phyloP scores from a whole-genome alignment of 2,113 vertebrate species.

The Leucopsar rothschildi region DNA sequence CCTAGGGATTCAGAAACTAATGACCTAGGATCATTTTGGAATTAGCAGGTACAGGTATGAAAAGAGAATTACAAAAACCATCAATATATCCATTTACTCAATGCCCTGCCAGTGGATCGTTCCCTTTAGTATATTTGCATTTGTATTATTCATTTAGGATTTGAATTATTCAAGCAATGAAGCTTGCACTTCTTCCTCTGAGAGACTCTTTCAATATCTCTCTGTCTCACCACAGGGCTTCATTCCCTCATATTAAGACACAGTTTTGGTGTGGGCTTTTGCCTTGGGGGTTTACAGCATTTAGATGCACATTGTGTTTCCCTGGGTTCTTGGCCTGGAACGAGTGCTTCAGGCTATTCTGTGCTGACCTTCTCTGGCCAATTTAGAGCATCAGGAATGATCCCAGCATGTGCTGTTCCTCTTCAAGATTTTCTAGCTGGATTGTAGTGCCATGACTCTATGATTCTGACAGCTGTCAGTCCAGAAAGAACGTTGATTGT shows the following conservation, averaged over 20 bases:
- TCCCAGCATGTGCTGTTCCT: not conserved
- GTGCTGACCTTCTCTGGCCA: constrained; percentile 7
- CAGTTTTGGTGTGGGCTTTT: not conserved
- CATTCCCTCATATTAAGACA: not conserved
- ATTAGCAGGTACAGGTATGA: not conserved
- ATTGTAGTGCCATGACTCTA: not conserved
- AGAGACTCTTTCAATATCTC: constrained; percentile 7
- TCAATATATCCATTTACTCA: not conserved
- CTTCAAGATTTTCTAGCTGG: not conserved
- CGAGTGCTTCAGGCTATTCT: not conserved
- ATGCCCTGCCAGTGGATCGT: not conserved
- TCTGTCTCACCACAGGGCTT: constrained; percentile 23
- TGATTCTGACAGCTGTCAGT: not conserved
- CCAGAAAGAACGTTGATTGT: not conserved
- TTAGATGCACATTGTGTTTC: not conserved
- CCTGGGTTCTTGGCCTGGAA: not conserved
- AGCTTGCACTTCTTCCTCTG: constrained; percentile 9
- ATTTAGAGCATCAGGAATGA: not conserved
- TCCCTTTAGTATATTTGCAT: constrained; percentile 42
- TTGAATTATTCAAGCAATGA: constrained; percentile 57
- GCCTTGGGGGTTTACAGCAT: not conserved
- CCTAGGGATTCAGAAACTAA: not conserved
- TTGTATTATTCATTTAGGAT: constrained; percentile 63
- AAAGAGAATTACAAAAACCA: not conserved
- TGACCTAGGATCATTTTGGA: not conserved